These are phyloP conservation scores for Actinemys pallida DNA, from an alignment of 2,113 vertebrate genomes.

Conservation along the genomic window DNA sequence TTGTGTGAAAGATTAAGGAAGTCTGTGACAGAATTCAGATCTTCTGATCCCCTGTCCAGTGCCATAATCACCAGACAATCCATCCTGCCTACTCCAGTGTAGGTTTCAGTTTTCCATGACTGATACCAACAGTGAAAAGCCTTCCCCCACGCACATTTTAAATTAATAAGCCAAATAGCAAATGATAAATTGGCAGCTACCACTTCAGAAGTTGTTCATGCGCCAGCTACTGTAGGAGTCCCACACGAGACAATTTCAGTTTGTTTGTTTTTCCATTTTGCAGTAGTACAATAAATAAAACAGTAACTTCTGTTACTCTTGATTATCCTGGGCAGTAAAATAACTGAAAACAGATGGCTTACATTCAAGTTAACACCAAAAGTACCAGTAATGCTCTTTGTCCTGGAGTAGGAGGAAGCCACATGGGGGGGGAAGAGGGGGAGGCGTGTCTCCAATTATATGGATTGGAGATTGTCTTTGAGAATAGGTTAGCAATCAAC, in stretches of 20 bases:
- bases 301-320: neutral
- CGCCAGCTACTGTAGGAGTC: neutral
- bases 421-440: neutral
- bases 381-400: neutral
- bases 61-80: neutral
- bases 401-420: neutral
- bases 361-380: neutral
- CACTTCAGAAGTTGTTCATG: neutral
- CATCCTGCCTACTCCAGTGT: neutral
- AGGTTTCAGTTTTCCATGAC: neutral
- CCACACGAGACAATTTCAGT: neutral
- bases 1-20: neutral
- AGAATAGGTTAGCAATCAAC: neutral
- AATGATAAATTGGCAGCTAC: neutral
- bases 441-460: neutral
- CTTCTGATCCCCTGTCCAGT: neutral
- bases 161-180: neutral
- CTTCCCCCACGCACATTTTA: neutral
- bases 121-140: neutral
- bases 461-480: neutral
- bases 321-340: neutral
- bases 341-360: neutral
- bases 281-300: neutral
- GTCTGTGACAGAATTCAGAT: neutral
- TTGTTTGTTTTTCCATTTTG: neutral